phyloP scores from a whole-genome alignment of 2,113 vertebrate genomes.

The Corvus moneduloides region DNA sequence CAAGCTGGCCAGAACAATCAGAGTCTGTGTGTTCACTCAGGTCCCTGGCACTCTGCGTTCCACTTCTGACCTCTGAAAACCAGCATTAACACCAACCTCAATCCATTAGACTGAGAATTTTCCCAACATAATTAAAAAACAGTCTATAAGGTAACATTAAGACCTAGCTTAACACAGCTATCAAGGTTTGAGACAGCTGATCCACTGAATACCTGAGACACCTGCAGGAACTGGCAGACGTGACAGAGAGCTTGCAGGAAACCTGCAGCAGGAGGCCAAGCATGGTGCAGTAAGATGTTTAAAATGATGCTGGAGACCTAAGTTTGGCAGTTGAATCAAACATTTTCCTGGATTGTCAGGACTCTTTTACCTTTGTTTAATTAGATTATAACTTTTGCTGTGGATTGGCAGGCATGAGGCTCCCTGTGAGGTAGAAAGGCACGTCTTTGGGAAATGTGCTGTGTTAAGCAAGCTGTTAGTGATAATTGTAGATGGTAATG shows the following conservation, averaged over 20 bases:
- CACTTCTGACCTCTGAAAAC: not conserved
- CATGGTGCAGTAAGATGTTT: not conserved
- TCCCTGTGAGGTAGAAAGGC: not conserved
- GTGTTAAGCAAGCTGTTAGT: constrained; percentile 19
- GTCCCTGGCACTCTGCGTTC: not conserved
- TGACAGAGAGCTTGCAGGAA: not conserved
- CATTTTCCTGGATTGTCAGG: not conserved
- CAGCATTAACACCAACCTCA: not conserved
- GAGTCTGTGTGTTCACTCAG: not conserved
- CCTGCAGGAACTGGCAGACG: not conserved
- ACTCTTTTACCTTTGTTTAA: constrained; percentile 28
- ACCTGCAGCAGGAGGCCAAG: not conserved
- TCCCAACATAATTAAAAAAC: not conserved
- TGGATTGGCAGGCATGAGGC: not conserved
- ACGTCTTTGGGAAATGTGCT: not conserved
- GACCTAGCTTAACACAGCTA: not conserved
- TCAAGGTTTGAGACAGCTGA: not conserved
- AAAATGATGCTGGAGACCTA: not conserved
- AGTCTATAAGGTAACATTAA: not conserved
- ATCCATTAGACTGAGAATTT: not conserved
- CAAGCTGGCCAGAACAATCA: not conserved
- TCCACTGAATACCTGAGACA: not conserved
- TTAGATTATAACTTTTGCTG: not conserved
- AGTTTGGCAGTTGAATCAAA: not conserved
- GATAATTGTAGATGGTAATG: constrained; percentile 33